A percentile compares a stretch with the other conserved stretches of the same genome.
phyloP scores from a whole-genome alignment of 2,797 vertebrate genomes.

The Alcedo atthis region DNA sequence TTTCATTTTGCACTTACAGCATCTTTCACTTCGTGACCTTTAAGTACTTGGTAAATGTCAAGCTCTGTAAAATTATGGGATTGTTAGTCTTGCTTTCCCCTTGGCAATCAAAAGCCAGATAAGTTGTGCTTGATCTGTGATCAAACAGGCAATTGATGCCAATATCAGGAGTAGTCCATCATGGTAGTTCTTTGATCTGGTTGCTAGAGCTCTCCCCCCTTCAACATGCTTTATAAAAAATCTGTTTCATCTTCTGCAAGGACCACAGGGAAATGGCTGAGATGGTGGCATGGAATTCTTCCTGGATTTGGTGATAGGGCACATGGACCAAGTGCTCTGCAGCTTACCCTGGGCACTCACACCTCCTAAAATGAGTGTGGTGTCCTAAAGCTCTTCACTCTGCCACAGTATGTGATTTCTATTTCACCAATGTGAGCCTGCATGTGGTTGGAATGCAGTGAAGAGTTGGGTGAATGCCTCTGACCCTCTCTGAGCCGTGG shows the following conservation, averaged over 20 bases:
- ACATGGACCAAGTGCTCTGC: background rate
- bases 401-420: background rate
- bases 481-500: background rate
- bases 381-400: rapidly evolving
- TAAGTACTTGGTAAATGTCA: constrained; percentile 40
- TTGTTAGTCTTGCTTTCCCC: background rate
- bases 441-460: background rate
- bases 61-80: background rate
- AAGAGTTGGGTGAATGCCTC: background rate
- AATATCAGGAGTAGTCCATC: background rate
- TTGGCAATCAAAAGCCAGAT: background rate
- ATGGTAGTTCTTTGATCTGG: background rate
- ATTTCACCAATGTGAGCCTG: background rate
- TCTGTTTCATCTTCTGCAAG: background rate
- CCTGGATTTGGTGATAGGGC: background rate
- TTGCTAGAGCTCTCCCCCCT: background rate
- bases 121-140: constrained; percentile 38
- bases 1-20: constrained; percentile 15
- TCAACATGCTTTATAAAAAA: background rate
- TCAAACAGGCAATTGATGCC: constrained; percentile 36
- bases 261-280: background rate
- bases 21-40: constrained; percentile 51
- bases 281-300: background rate
- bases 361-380: background rate
- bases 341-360: background rate